Base-by-base conservation (phyloP, 2,888 invertebrate genomes). In the Tetranychus piercei region DNA sequence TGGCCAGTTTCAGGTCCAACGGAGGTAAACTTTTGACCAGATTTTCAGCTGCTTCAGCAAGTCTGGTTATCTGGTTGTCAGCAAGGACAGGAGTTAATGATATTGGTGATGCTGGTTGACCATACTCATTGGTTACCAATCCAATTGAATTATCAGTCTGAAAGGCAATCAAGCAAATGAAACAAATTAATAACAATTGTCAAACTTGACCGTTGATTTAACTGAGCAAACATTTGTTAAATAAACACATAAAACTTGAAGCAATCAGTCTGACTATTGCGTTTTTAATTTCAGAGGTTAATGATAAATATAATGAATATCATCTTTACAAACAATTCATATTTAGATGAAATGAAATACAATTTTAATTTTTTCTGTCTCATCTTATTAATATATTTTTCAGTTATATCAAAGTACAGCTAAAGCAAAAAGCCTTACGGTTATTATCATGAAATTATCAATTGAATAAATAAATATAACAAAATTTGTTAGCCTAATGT, bases 1-100 rank as follows among this genome's bases (percentile, higher is more conserved):
- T 94, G 6, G 72, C 73, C 15, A 76, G 18, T 71, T 84, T 90
- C 0, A 92, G 89, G 81, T 94, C 92, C 77, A 91, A 86, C 76
- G 89, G 89, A 6, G 94, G 92, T 79, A 94, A 84, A 79, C 89
- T 89, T 67, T 89, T 87, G 78, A 90, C 90, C 74, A 95, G 86
- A 79, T 88, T 86, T 80, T 90, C 90, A 0, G 94, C 94, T 0
- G 91, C 90, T 73, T 88, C 86, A 1, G 91, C 89, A 72, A 95
- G 85, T 80, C 92, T 88, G 76, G 87, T 87, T 55, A 95, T 90
- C 83, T 95, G 95, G 74, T 88, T 86, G 78, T 92, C 92, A 77
- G 90, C 84, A 44, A 95, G 85, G 6, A 88, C 87, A 1, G 92
- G 92, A 0, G 91, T 90, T 43, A 89, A 82, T 79, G 89, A 89